These are phyloP conservation scores for Centrocercus urophasianus DNA, from an alignment of 2,113 vertebrate genomes.

Conservation along the genomic window DNA sequence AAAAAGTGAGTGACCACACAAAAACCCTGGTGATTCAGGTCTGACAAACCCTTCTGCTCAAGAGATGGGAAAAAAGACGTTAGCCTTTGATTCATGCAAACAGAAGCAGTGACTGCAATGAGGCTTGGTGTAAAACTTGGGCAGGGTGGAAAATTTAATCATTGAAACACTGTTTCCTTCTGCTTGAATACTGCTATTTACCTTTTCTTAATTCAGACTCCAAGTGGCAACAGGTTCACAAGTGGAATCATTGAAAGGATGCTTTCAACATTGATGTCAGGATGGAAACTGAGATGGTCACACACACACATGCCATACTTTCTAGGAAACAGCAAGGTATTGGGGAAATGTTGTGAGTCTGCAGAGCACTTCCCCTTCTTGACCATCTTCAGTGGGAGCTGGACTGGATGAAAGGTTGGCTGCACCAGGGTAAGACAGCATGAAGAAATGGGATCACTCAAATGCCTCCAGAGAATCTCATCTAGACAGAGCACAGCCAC, in stretches of 20 bases:
- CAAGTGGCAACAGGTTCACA: background rate
- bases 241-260: background rate
- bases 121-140: fast-evolving
- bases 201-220: background rate
- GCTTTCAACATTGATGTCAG: background rate
- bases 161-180: fast-evolving
- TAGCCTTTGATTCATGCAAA: background rate
- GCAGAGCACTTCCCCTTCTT: background rate
- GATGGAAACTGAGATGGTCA: fast-evolving
- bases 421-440: fast-evolving
- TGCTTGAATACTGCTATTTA: background rate
- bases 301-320: fast-evolving
- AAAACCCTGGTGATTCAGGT: background rate
- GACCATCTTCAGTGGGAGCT: background rate
- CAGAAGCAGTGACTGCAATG: background rate
- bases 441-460: background rate
- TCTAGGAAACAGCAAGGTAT: background rate
- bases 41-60: background rate
- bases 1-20: background rate
- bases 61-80: background rate
- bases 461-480: background rate
- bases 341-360: background rate
- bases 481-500: fast-evolving
- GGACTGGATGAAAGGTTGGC: background rate
- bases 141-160: background rate